Evolutionary conservation across 2,113 vertebrate species (phyloP), one percentile per base, ranked within the genome.

Genomic region (Barbus barbus): DNA sequence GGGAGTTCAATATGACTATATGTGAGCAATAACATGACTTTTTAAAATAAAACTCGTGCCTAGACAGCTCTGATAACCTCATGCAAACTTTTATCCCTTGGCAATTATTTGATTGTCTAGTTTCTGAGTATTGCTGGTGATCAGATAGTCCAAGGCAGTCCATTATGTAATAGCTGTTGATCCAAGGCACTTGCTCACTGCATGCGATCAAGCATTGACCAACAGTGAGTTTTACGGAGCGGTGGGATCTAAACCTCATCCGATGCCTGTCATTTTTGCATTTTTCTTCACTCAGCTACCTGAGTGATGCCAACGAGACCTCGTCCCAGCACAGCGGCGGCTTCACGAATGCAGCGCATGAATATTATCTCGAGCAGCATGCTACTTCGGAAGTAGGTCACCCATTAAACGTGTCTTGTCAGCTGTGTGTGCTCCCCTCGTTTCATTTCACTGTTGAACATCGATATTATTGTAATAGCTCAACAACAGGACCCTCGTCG

Each of bases 341-440:
- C 75, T 86, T 86, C 77, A 48, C 82, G 78, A 87, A 71, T 44
- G 72, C 82, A 86, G 85, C 87, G 89, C 86, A 86, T 87, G 89
- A 89, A 89, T 88, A 85, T 88, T 80, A 85, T 87, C 87, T 86
- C 69, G 83, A 83, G 86, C 80, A 51, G 80, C 87, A 83, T 81
- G 88, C 88, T 87, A 88, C 88, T 90, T 88, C 84, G 86, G 90
- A 91, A 91, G 90, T 91, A 91, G 90, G 90, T 91, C 90, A 91
- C 87, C 86, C 86, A 87, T 87, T 87, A 84, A 81, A 71, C 87
- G 86, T 56, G 87, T 84, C 87, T 89, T 88, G 87, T 89, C 87
- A 86, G 87, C 85, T 90, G 87, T 84, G 83, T 76, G 82, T 82
- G 65, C 74, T 71, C 51, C 51, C 63, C 71, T 82, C 85, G 78